Evolutionary conservation across 1,140 invertebrate genomes (phyloP), one percentile per base, ranked within the genome.

Genomic region (Drosophila orena): DNA sequence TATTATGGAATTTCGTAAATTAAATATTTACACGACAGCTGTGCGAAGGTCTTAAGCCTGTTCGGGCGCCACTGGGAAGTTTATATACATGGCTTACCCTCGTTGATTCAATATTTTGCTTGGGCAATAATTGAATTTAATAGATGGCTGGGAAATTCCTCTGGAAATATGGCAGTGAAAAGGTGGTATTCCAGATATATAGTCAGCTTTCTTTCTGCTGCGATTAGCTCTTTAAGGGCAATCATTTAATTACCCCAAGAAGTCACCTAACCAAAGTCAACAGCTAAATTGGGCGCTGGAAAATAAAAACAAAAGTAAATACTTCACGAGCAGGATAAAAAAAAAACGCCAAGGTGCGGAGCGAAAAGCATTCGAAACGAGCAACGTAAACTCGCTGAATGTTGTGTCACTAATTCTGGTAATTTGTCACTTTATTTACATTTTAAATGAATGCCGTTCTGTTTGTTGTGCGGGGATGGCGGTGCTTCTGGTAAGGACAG

Each of bases 371-470:
- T 37, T 54, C 46, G 42, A 79, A 73, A 77, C 43, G 74, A 77
- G 53, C 66, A 68, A 64, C 55, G 55, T 61, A 61, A 81, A 68
- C 64, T 64, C 80, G 80, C 42, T 76, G 76, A 84, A 81, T 65
- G 81, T 70, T 69, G 65, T 86, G 83, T 79, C 83, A 83, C 83
- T 86, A 86, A 86, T 86, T 86, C 83, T 88, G 83, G 83, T 86
- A 86, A 86, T 86, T 86, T 86, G 83, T 86, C 83, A 86, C 83
- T 83, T 86, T 86, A 86, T 89, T 86, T 86, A 88, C 83, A 86
- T 86, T 86, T 86, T 74, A 88, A 86, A 86, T 86, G 66, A 86
- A 86, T 81, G 81, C 80, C 74, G 70, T 64, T 64, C 66, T 30
- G 27, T 30, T 72, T 69, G 71, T 22, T 62, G 57, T 55, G 53